Evolutionary conservation across 1,140 invertebrate species (phyloP).

Genomic region (Melanaphis sacchari): DNA sequence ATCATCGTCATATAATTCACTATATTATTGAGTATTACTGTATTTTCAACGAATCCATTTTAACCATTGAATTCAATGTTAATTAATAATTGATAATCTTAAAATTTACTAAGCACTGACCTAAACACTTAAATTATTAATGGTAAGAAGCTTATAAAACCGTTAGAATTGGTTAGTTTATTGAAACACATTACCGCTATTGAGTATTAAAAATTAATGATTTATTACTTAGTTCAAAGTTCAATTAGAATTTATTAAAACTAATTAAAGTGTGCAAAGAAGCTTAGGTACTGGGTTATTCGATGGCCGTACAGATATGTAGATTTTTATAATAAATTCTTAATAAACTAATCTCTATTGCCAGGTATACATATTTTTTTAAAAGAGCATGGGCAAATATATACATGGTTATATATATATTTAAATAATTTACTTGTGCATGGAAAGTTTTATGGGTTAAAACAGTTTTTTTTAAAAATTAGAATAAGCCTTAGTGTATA

Average conservation of each 20-base stretch:
- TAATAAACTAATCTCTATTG: not conserved
- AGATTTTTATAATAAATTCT: not conserved
- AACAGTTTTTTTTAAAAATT: too few relatives aligned
- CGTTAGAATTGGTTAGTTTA: not conserved
- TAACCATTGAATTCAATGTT: not conserved
- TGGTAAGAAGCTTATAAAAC: not conserved
- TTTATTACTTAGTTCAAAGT: not conserved
- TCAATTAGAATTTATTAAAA: conserved; percentile 12
- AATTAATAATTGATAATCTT: not conserved
- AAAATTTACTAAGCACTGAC: not conserved
- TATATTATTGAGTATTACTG: not conserved
- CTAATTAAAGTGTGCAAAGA: not conserved
- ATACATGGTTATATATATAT: too few relatives aligned
- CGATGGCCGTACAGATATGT: not conserved
- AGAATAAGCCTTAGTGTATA: too few relatives aligned
- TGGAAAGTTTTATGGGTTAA: too few relatives aligned
- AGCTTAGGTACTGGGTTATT: not conserved
- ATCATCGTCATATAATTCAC: not conserved
- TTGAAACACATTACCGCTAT: not conserved
- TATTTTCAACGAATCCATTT: not conserved
- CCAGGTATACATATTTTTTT: not conserved
- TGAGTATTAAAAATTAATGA: conserved; percentile 10
- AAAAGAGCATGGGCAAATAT: not conserved
- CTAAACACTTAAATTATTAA: not conserved
- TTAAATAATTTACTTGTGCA: not conserved